Evolutionary conservation across 2,113 vertebrate genomes (phyloP).

Genomic region (Pica pica): DNA sequence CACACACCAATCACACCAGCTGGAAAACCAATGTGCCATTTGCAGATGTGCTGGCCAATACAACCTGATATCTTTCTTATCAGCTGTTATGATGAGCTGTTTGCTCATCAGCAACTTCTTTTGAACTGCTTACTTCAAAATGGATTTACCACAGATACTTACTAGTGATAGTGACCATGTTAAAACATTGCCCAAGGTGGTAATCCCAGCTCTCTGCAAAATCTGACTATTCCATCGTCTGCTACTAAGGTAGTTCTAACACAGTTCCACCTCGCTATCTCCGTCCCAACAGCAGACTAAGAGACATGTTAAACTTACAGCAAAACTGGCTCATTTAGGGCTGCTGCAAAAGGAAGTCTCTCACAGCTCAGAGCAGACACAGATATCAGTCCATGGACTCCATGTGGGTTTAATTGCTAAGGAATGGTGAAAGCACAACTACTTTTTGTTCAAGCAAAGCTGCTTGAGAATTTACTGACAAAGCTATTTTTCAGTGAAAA

Average conservation of each 20-base stretch:
- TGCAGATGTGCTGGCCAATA: neutral
- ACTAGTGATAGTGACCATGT: neutral
- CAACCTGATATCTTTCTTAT: neutral
- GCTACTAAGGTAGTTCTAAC: neutral
- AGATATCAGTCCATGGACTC: neutral
- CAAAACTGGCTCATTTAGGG: neutral
- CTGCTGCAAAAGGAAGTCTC: neutral
- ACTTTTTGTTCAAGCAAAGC: neutral
- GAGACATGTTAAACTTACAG: neutral
- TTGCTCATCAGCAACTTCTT: neutral
- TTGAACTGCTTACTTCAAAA: neutral
- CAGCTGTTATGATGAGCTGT: neutral
- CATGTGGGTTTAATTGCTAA: neutral
- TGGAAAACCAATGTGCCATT: neutral
- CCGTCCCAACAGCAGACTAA: neutral
- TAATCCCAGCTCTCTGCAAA: neutral
- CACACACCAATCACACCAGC: neutral
- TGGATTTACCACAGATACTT: neutral
- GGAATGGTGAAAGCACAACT: neutral
- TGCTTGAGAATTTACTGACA: slow-evolving; percentile 7
- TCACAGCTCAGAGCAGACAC: neutral
- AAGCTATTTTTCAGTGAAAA: slow-evolving; percentile 4
- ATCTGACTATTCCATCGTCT: neutral
- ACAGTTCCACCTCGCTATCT: neutral
- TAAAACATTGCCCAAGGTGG: neutral